Percentiles rank a stretch among this genome's conserved stretches.
These are phyloP conservation scores for Drepana falcataria DNA, from an alignment of 2,888 invertebrate genomes.

Conservation along the genomic window DNA sequence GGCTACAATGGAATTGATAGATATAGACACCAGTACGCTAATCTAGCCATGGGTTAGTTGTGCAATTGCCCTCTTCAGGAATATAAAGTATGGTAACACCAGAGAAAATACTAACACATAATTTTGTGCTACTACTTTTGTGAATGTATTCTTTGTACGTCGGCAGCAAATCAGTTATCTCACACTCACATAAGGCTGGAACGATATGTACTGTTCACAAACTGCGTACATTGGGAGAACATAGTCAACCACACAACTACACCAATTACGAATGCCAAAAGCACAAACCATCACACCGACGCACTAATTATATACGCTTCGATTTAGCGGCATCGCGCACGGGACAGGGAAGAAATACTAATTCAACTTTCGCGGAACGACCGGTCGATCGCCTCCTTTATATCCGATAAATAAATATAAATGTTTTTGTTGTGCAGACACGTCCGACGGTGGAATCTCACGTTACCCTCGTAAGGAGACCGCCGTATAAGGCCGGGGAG, in stretches of 20 bases:
- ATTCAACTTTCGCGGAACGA: conserved; percentile 53
- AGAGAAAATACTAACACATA: too few species aligned
- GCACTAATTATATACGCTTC: not conserved
- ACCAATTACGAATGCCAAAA: not conserved
- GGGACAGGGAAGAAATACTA: conserved; percentile 46
- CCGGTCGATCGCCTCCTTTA: conserved; percentile 38
- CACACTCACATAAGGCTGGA: too few species aligned
- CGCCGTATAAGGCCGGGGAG: conserved; percentile 66
- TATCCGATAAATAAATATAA: conserved; percentile 69
- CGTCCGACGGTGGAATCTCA: conserved; percentile 66
- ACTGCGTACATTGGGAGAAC: not conserved
- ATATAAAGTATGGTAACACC: too few species aligned
- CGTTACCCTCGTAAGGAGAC: conserved; percentile 62
- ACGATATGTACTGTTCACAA: too few species aligned
- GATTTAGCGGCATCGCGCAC: conserved; percentile 29
- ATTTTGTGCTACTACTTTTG: too few species aligned
- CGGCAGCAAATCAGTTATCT: too few species aligned
- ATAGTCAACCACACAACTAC: not conserved
- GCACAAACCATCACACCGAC: not conserved
- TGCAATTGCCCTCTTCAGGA: too few species aligned
- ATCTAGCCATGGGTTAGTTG: too few species aligned
- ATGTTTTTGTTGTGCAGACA: conserved; percentile 65
- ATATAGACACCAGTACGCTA: too few species aligned
- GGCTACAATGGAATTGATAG: too few species aligned
- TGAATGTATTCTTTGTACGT: too few species aligned